Evolutionary conservation across 2,113 vertebrate genomes (phyloP), one percentile per base, ranked within the genome.

Genomic region (Myrmecophaga tridactyla): DNA sequence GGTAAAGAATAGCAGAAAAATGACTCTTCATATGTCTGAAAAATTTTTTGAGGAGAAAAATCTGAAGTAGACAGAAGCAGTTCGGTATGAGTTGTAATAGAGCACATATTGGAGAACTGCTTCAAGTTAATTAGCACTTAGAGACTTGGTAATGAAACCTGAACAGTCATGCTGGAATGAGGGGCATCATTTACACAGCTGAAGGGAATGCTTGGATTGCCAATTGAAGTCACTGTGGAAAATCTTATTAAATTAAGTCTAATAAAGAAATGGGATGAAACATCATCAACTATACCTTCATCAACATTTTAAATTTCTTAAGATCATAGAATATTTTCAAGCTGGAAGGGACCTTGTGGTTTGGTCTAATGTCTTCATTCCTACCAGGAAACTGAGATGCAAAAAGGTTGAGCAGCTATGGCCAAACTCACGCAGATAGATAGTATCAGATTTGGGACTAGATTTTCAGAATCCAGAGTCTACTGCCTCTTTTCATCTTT

Each of bases 71-170:
- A 82, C 56, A 93, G 87, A 85, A 91, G 27, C 78, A 96, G 62
- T 95, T 94, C 92, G 60, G 34, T 95, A 69, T 90, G 65, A 95
- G 86, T 88, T 96, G 78, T 93, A 89, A 95, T 95, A 62, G 92
- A 91, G 29, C 73, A 56, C 29, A 86, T 92, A 78, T 76, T 94
- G 70, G 78, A 95, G 69, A 93, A 78, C 82, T 86, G 36, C 78
- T 97, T 97, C 72, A 78, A 95, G 83, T 93, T 94, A 95, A 95
- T 95, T 95, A 88, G 83, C 75, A 93, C 78, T 97, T 96, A 93
- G 56, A 95, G 83, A 96, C 48, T 86, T 92, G 83, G 39, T 96
- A 97, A 97, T 95, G 95, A 96, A 96, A 94, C 89, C 78, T 93
- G 83, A 95, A 89, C 62, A 92, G 83, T 83, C 92, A 92, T 92